Evolutionary conservation across 2,888 invertebrate genomes (phyloP), one percentile per base, ranked within the genome.

Genomic region (Lottia scabra): DNA sequence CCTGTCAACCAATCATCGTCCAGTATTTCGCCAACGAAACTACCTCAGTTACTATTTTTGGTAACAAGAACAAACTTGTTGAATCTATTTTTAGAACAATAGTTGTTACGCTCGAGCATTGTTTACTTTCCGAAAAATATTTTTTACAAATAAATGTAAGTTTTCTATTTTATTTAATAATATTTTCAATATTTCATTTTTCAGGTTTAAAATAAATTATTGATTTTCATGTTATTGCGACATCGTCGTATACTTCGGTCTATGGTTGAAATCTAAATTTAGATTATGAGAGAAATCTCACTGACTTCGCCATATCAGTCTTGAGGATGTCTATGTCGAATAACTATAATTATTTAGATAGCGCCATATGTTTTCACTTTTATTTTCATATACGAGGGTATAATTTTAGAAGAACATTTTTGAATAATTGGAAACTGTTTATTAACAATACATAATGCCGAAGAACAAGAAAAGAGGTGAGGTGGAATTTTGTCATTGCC

Each of bases 361-460:
- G 72, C 68, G 76, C 77, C 73, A 72, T 77, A 71, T 76, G 77
- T 76, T 80, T 78, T 75, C 78, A 77, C 65, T 77, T 76, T 73
- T 83, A 82, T 77, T 81, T 78, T 79, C 79, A 82, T 83, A 84
- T 84, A 84, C 83, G 84, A 81, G 80, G 78, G 79, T 75, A 76
- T 75, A 78, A 74, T 77, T 75, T 71, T 73, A 74, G 82, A 83
- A 81, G 76, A 78, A 79, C 79, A 69, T 79, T 72, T 77, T 80
- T 75, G 75, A 78, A 78, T 79, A 79, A 76, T 77, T 78, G 80
- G 80, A 77, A 75, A 77, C 77, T 79, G 72, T 67, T 76, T 72
- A 77, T 74, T 73, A 78, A 76, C 72, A 76, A 75, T 70, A 80
- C 80, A 85, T 81, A 82, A 85, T 85, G 85, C 85, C 85, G 65